Base-by-base conservation (phyloP, 2,797 vertebrate species). In the Varecia variegata region DNA sequence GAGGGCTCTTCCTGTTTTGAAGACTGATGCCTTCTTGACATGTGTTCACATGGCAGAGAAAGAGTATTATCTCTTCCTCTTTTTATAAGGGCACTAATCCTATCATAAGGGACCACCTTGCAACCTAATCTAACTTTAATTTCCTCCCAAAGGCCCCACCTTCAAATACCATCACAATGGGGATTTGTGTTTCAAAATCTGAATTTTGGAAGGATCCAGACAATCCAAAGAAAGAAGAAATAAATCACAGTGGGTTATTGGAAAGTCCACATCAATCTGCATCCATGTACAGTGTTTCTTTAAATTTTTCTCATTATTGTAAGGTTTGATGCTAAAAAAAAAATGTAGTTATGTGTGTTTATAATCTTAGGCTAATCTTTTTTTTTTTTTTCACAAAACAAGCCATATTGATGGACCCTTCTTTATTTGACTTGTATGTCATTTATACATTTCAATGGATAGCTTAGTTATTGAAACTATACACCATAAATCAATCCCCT, bases 251-350 rank as follows among this genome's bases (percentile, higher is more conserved):
- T 25, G 35, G 60, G 18, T 45, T 50, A 90, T 71, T 40, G 5
- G 35, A 81, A 65, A 87, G 56, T 60, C 8, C 2, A 0, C 12
- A 25, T 73, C 77, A 21, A 14, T 73, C 40, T 93, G 11, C 56
- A 82, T n/a, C 23, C 38, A 50, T 21, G 4, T 45, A 25, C 23
- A 70, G 43, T 62, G 30, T 73, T 92, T 70, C 68, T 87, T 86
- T 58, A 50, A 56, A 71, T 67, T 15, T 93, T 52, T 17, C 20
- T 74, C 38, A 76, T 60, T 84, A 67, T 23, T 81, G 10, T 82
- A 81, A 76, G 43, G 23, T 80, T 87, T 80, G 70, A 92, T 71
- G 15, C 15, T 60, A 83, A 65, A 92, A 92, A 70, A 90, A 89
- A 12, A 60, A 54, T 43, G 7, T 21, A 47, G 15, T 52, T n/a